phyloP scores from a whole-genome alignment of 1,140 invertebrate species.

The Micrasema longulum region DNA sequence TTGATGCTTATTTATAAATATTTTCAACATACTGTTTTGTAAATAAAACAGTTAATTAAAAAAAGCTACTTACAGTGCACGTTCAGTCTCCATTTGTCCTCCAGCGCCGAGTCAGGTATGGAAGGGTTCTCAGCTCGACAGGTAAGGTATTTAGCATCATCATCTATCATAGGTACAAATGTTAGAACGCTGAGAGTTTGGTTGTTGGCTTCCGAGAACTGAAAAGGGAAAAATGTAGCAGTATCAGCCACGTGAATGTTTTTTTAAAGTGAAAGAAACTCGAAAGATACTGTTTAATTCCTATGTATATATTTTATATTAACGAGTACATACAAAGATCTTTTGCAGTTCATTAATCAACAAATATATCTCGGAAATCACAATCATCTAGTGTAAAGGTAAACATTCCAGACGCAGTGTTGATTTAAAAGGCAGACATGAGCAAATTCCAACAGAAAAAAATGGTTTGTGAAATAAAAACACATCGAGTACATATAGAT shows the following conservation, averaged over 20 bases:
- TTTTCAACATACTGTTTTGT: no score
- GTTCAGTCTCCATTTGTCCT: slow-evolving; percentile 84
- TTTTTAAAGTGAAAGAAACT: no score
- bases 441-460: slow-evolving; percentile 19
- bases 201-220: slow-evolving; percentile 86
- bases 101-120: slow-evolving; percentile 82
- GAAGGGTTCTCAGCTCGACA: slow-evolving; percentile 88
- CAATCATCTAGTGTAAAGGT: neutral
- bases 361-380: neutral
- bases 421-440: slow-evolving; percentile 34
- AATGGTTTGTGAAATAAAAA: slow-evolving; percentile 19
- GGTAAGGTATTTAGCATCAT: slow-evolving; percentile 88
- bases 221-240: slow-evolving; percentile 49
- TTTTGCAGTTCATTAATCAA: neutral
- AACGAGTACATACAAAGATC: no score
- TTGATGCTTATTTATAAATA: no score
- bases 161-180: slow-evolving; percentile 83
- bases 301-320: no score
- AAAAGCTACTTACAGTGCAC: slow-evolving; percentile 76
- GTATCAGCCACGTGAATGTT: no score
- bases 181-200: slow-evolving; percentile 85
- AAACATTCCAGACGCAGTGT: neutral
- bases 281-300: no score
- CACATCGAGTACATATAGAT: neutral
- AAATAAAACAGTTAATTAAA: no score